These are phyloP conservation scores for Mesopsocus fuscifrons DNA, from an alignment of 2,888 invertebrate species.

Conservation along the genomic window DNA sequence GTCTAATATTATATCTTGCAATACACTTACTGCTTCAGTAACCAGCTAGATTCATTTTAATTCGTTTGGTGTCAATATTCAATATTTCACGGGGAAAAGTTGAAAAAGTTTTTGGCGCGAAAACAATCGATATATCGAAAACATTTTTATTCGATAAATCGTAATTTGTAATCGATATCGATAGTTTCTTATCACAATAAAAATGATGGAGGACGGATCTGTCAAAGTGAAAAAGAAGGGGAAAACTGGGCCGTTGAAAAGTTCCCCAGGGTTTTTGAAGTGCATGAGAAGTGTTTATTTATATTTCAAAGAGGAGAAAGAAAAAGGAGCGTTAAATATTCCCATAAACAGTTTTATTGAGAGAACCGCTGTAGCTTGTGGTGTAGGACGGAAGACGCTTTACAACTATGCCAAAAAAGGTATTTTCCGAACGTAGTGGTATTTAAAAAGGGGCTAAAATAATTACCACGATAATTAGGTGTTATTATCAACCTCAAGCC, in stretches of 20 bases:
- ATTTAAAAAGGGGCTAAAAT: neutral
- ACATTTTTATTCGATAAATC: too few species aligned
- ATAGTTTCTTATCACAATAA: too few species aligned
- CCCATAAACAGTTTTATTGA: slow-evolving; percentile 9
- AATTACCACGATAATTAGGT: neutral
- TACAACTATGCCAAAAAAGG: slow-evolving; percentile 10
- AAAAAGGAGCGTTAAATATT: slow-evolving; percentile 9
- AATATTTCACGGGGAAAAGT: too few species aligned
- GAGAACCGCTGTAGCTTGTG: slow-evolving; percentile 7
- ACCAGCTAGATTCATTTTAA: too few species aligned
- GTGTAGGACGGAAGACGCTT: slow-evolving; percentile 9
- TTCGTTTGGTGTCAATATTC: too few species aligned
- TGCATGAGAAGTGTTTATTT: slow-evolving; percentile 9
- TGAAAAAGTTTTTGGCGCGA: too few species aligned
- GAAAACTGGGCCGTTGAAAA: slow-evolving; percentile 7
- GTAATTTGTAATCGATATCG: too few species aligned
- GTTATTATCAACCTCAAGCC: neutral
- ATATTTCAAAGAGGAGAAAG: slow-evolving; percentile 8
- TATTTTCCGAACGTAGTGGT: neutral
- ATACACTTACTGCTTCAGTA: too few species aligned
- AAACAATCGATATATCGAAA: too few species aligned
- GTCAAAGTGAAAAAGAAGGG: slow-evolving; percentile 8
- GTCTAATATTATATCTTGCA: too few species aligned
- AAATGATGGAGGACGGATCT: slow-evolving; percentile 2
- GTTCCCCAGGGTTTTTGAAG: slow-evolving; percentile 5